Conservation (phyloP, 2,797 vertebrate genomes). For the Brachyalestes nurse region DNA sequence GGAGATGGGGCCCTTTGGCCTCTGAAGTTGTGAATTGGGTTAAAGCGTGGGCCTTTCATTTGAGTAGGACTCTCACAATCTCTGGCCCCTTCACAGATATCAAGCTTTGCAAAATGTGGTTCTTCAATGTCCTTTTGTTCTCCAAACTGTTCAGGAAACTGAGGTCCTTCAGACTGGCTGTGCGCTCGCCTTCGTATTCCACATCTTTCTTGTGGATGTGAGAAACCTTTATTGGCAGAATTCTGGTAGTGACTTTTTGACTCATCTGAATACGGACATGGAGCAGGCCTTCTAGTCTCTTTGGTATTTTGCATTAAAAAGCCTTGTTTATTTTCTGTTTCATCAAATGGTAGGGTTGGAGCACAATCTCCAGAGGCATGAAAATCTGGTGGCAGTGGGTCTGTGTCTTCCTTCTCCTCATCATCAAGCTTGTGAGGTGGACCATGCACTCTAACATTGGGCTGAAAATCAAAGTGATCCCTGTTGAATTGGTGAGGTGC, state of each 20-base stretch:
- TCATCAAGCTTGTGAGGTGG: slow-evolving; percentile 67
- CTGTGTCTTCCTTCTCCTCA: slow-evolving; percentile 20
- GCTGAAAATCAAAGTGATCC: slow-evolving; percentile 56
- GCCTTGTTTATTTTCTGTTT: slow-evolving; percentile 38
- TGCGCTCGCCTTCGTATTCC: slow-evolving; percentile 58
- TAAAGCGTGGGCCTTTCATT: slow-evolving; percentile 36
- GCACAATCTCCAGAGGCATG: slow-evolving; percentile 15
- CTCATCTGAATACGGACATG: slow-evolving; percentile 8
- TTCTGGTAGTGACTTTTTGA: background rate
- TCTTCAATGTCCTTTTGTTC: background rate
- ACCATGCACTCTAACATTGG: slow-evolving; percentile 68
- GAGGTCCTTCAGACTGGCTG: slow-evolving; percentile 68
- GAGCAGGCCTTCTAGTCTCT: background rate
- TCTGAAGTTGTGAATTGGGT: slow-evolving; percentile 24
- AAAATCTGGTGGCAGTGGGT: background rate
- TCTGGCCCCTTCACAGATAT: slow-evolving; percentile 10
- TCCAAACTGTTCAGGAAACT: slow-evolving; percentile 27
- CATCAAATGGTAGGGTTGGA: slow-evolving; percentile 14
- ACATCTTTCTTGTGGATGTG: slow-evolving; percentile 14
- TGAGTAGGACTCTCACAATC: slow-evolving; percentile 27
- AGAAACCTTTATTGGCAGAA: slow-evolving; percentile 9
- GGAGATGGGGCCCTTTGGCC: slow-evolving; percentile 41
- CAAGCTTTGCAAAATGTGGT: slow-evolving; percentile 25
- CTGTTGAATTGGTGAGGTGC: slow-evolving; percentile 66
- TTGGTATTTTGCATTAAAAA: slow-evolving; percentile 2